Conservation (phyloP, 1,140 invertebrate genomes). For the Bombyx mori region ASM3026992v2 NC_085126.1:6107501-6108000, state of each 20-base stretch:
- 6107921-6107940: too few species aligned
- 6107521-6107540: neutral
- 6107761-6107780: slow-evolving; percentile 8
- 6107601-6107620: slow-evolving; percentile 9
- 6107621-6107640: slow-evolving; percentile 13
- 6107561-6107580: neutral
- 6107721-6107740: slow-evolving; percentile 5
- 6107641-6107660: slow-evolving; percentile 7
- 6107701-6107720: slow-evolving; percentile 2
- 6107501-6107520: neutral
- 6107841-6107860: neutral
- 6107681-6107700: neutral
- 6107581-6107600: neutral
- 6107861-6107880: slow-evolving; percentile 1
- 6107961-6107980: too few species aligned
- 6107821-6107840: neutral
- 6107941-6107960: too few species aligned
- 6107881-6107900: slow-evolving; percentile 1
- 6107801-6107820: slow-evolving; percentile 1
- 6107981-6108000: neutral
- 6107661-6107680: slow-evolving; percentile 5
- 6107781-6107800: slow-evolving; percentile 4
- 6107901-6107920: neutral
- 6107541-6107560: neutral
- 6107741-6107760: slow-evolving; percentile 3